phyloP scores from a whole-genome alignment of 2,888 invertebrate genomes.

The Horisme vitalbata region DNA sequence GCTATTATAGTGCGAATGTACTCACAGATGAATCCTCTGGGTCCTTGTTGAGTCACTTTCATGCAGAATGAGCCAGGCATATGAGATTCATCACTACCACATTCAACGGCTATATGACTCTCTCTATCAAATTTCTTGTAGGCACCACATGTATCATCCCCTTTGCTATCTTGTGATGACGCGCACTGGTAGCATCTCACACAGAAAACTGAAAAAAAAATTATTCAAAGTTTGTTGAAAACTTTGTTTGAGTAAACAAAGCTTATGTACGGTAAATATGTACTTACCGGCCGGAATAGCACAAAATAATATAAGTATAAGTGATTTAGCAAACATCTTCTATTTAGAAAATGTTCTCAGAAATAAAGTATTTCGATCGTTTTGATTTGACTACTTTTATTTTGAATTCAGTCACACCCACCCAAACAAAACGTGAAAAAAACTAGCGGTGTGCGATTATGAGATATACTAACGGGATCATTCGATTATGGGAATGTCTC shows the following conservation, averaged over 20 bases:
- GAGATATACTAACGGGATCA: too few relatives aligned
- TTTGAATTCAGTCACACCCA: too few relatives aligned
- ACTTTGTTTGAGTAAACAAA: neutral
- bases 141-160: constrained; percentile 95
- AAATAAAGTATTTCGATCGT: too few relatives aligned
- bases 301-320: constrained; percentile 23
- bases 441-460: too few relatives aligned
- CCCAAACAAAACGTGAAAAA: too few relatives aligned
- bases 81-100: constrained; percentile 95
- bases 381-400: too few relatives aligned
- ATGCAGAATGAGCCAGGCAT: constrained; percentile 98
- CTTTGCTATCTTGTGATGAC: constrained; percentile 89
- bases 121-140: constrained; percentile 92
- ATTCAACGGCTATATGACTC: constrained; percentile 95
- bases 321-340: constrained; percentile 23
- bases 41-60: constrained; percentile 96
- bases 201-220: constrained; percentile 83
- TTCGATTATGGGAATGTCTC: too few relatives aligned
- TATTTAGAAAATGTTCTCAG: too few relatives aligned
- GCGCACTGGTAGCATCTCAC: constrained; percentile 97
- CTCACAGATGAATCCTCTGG: constrained; percentile 97
- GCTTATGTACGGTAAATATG: neutral
- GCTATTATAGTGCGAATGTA: constrained; percentile 45
- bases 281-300: constrained; percentile 33
- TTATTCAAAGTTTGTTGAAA: neutral